Base-by-base conservation (phyloP, 1,140 invertebrate species). In the Pectinophora gossypiella region DNA sequence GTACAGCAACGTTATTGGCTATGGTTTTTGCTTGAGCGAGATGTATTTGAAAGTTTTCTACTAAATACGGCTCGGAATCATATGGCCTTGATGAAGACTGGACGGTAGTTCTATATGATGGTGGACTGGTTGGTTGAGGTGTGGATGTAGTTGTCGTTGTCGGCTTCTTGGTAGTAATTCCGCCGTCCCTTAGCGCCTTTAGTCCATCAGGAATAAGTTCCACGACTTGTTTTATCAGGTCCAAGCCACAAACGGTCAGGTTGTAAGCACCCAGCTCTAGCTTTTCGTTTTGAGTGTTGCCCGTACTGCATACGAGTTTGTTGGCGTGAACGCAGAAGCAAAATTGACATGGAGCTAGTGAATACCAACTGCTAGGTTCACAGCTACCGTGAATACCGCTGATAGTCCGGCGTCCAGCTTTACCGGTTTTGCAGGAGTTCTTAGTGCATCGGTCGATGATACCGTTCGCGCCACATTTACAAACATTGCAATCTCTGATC, bases 271-370 rank as follows among this genome's bases (percentile, higher is more conserved):
- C 71, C 1, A 81, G 7, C 19, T 44, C 10, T 1, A 69, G 20
- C 32, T 48, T 62, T 13, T 55, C 49, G 15, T 21, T n/a, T 1
- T 62, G 40, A 40, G 43, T 40, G n/a, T 56, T 58, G 16, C 53
- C 56, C 21, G 46, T 62, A 13, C 68, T 76, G 40, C 80, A 84
- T 0, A 78, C 21, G 6, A 84, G 48, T 60, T 72, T 79, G 45
- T 73, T 67, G 60, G 64, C 52, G 15, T 64, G 55, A 3, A 72
- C 21, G 23, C 80, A 84, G 48, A 64, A 79, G 48, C 77, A 84
- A 2, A 81, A 61, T 48, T 73, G 76, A 16, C 80, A 84, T 18
- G 67, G 65, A 13, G 61, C 63, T 35, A 73, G 38, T 0, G 75
- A 69, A 35, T 81, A 84, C 74, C 76, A 81, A 20, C 50, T 32